These are phyloP conservation scores for Hippoglossus stenolepis DNA, from an alignment of 2,113 vertebrate genomes.

Conservation along the genomic window DNA sequence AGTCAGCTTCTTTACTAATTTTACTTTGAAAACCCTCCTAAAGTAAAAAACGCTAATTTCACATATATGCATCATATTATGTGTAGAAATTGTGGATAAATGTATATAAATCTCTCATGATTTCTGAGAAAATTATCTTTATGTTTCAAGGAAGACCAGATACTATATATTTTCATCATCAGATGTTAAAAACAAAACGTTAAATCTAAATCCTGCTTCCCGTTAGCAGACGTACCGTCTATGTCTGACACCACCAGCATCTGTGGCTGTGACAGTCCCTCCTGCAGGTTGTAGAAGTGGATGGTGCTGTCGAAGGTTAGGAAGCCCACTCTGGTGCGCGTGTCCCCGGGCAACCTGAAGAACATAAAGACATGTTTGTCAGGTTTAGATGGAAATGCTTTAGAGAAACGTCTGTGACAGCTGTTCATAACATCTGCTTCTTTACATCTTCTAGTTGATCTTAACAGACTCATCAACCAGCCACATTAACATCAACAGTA, in stretches of 20 bases:
- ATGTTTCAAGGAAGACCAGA: too few species aligned
- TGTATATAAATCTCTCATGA: too few species aligned
- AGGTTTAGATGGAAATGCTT: too few species aligned
- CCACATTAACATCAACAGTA: slow-evolving; percentile 11
- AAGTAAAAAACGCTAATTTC: too few species aligned
- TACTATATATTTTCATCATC: too few species aligned
- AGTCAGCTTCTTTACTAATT: too few species aligned
- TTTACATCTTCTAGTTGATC: not conserved
- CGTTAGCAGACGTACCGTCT: slow-evolving; percentile 85
- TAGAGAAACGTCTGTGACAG: not conserved
- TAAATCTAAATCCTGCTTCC: not conserved
- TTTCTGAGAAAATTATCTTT: too few species aligned
- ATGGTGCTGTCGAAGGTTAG: slow-evolving; percentile 96
- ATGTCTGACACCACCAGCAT: slow-evolving; percentile 98
- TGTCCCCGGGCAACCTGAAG: slow-evolving; percentile 92
- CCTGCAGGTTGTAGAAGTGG: slow-evolving; percentile 98
- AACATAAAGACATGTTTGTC: not conserved
- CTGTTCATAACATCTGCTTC: not conserved
- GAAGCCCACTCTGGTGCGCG: slow-evolving; percentile 93
- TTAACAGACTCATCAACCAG: not conserved
- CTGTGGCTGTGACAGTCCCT: slow-evolving; percentile 95
- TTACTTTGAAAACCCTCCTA: too few species aligned
- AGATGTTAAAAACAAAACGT: not conserved
- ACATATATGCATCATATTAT: too few species aligned
- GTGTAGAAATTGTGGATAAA: too few species aligned